Base-by-base conservation (phyloP, 2,888 invertebrate genomes). In the Linnaemya tessellans region DNA sequence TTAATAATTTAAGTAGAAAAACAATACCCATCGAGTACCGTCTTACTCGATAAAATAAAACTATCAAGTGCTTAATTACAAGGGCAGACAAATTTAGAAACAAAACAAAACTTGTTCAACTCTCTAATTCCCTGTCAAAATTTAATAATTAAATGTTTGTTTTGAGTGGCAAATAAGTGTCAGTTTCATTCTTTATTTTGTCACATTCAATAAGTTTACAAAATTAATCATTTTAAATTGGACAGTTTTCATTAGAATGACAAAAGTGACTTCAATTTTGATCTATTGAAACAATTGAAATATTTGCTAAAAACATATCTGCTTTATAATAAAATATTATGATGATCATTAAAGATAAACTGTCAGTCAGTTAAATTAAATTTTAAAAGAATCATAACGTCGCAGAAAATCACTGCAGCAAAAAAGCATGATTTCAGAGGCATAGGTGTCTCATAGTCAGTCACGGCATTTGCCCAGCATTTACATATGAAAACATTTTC, bases 211-310 rank as follows among this genome's bases (percentile, higher is more conserved):
- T 38, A 38, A 9, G 18, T 62, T 20, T 30, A 62, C 38, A 41
- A 38, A 51, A 68, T 68, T 22, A 68, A 68, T 68, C 20, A 68
- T 51, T 30, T 30, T 30, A 30, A 30, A 30, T 30, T 5, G 5
- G 30, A 51, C 2, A 51, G 20, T 68, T 51, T 4, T 38, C 51
- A 68, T 51, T 8, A 35, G 51, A 25, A 20, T 51, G 35, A 51
- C 11, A 18, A 51, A 51, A 68, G n/a, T 51, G 51, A 13, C 20
- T 68, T 68, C 51, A 35, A 68, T 68, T 67, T 68, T 35, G 13
- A 68, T n/a, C n/a, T 13, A 43, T 49, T 35, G 35, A 7, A 1
- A n/a, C 46, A 46, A 11, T 62, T 20, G 41, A 20, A 20, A 13
- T 41, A 10, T 35, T 54, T 10, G n/a, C n/a, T n/a, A n/a, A n/a